Percentiles rank a stretch among this genome's conserved stretches.
These are phyloP conservation scores for Zaprionus ornatus DNA, from an alignment of 1,140 invertebrate species.

Conservation along the genomic window DNA sequence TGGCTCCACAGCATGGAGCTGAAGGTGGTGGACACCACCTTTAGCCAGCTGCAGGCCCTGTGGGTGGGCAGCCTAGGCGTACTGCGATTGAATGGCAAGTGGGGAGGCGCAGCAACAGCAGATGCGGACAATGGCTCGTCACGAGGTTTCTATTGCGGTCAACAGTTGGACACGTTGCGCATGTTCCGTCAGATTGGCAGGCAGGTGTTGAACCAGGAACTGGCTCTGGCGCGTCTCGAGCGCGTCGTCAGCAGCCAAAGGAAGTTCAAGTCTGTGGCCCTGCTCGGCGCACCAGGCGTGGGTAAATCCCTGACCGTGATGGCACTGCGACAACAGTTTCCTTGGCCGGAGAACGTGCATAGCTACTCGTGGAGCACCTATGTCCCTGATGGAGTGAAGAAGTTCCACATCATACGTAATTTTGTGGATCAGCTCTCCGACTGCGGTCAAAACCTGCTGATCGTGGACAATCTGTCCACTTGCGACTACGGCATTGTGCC, in stretches of 20 bases:
- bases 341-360: constrained; percentile 74
- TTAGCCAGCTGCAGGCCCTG: constrained; percentile 6
- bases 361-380: constrained; percentile 68
- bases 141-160: not conserved
- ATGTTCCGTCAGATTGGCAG: constrained; percentile 45
- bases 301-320: constrained; percentile 56
- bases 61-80: constrained; percentile 8
- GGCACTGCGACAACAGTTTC: constrained; percentile 50
- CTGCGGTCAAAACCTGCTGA: constrained; percentile 68
- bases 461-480: constrained; percentile 65
- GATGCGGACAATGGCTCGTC: not conserved
- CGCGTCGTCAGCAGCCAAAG: constrained; percentile 5
- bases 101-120: not conserved
- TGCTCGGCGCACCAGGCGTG: constrained; percentile 67
- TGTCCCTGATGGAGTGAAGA: constrained; percentile 53
- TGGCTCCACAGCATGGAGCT: constrained; percentile 34
- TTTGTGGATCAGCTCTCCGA: constrained; percentile 58
- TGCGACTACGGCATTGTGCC: constrained; percentile 58
- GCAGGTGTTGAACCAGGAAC: constrained; percentile 62
- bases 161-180: constrained; percentile 26
- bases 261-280: constrained; percentile 53
- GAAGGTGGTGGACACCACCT: not conserved
- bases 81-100: not conserved
- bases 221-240: constrained; percentile 52
- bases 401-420: constrained; percentile 58